A percentile compares a stretch with the other conserved stretches of the same genome.
phyloP scores from a whole-genome alignment of 2,113 vertebrate genomes.

The Epinephelus lanceolatus region DNA sequence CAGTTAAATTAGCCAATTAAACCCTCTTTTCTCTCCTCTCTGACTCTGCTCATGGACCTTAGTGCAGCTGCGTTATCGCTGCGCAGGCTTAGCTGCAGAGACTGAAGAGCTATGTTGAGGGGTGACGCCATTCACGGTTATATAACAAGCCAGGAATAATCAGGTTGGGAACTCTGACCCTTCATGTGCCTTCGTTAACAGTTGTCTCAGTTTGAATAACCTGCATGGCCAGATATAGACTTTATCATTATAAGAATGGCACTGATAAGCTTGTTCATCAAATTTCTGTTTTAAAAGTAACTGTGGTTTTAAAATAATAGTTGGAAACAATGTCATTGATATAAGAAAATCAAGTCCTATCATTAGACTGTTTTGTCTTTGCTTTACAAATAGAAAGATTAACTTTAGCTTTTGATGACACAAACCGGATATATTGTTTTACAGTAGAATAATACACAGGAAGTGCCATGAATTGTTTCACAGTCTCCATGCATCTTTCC shows the following conservation, averaged over 20 bases:
- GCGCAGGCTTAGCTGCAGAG: slow-evolving; percentile 63
- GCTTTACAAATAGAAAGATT: no score
- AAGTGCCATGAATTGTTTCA: not conserved
- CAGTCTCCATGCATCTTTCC: not conserved
- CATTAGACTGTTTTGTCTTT: no score
- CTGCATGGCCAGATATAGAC: not conserved
- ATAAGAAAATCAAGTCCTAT: no score
- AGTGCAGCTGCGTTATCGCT: slow-evolving; percentile 37
- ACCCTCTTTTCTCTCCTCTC: slow-evolving; percentile 34
- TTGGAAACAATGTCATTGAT: not conserved
- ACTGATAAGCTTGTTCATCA: slow-evolving; percentile 3
- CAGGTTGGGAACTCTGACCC: slow-evolving; percentile 53
- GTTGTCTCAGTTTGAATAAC: slow-evolving; percentile 34
- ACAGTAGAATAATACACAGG: not conserved
- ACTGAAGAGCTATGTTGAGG: slow-evolving; percentile 53
- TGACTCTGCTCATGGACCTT: slow-evolving; percentile 22
- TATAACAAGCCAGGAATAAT: slow-evolving; percentile 67
- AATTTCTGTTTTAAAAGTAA: slow-evolving; percentile 15
- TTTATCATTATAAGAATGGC: slow-evolving; percentile 8
- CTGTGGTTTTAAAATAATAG: not conserved
- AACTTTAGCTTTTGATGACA: no score
- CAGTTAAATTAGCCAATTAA: slow-evolving; percentile 53
- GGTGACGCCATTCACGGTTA: slow-evolving; percentile 52
- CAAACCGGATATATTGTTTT: not conserved
- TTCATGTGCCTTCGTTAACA: slow-evolving; percentile 49